Conservation (phyloP, 1,140 invertebrate species). For the Drosophila mauritiana region DNA sequence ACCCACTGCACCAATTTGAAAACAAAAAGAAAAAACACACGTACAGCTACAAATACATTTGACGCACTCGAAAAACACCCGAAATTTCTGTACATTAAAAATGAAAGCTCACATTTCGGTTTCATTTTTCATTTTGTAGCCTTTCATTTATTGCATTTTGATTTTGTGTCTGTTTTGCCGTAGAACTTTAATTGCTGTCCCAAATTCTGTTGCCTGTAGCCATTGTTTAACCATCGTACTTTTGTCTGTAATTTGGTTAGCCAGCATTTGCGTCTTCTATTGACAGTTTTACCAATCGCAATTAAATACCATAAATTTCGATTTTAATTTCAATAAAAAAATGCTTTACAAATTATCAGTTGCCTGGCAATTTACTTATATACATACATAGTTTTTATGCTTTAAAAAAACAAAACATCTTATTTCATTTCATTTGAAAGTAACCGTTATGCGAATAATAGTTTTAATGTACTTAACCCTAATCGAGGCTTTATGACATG, state of each 20-base stretch:
- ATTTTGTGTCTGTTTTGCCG: constrained; percentile 19
- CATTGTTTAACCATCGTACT: constrained; percentile 1
- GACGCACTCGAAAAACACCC: constrained; percentile 6
- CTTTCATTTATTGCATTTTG: constrained; percentile 28
- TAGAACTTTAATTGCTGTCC: constrained; percentile 32
- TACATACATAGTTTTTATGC: background rate
- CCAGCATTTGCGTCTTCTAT: background rate
- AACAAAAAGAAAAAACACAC: constrained; percentile 10
- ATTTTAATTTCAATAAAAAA: background rate
- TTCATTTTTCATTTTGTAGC: constrained; percentile 7
- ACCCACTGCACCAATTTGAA: constrained; percentile 14
- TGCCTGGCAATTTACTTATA: no score
- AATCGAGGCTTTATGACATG: background rate
- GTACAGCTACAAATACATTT: constrained; percentile 14
- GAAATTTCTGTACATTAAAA: background rate
- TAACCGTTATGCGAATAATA: background rate
- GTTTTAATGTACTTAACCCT: background rate
- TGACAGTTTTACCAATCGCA: background rate
- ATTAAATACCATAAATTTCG: background rate
- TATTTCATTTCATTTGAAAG: background rate
- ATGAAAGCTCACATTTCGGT: constrained; percentile 8
- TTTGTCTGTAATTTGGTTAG: constrained; percentile 2
- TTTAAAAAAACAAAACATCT: background rate
- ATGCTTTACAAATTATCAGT: background rate
- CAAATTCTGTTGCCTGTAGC: background rate